Evolutionary conservation across 2,888 invertebrate species (phyloP).

Genomic region (Lacanobia oleracea): DNA sequence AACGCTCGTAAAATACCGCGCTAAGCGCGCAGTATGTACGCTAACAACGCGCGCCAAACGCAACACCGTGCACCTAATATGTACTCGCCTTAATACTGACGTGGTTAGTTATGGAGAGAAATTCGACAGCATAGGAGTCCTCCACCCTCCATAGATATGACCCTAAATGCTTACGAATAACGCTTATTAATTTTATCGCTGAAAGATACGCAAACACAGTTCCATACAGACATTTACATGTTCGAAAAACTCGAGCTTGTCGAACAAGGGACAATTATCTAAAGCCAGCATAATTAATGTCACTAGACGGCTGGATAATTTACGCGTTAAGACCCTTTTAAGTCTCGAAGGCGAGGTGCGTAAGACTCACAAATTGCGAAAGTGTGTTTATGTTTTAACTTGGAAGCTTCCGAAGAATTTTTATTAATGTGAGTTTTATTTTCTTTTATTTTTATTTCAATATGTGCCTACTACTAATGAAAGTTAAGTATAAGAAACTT

Average conservation of each 20-base stretch:
- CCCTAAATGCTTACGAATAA: constrained; percentile 11
- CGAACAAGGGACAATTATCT: constrained; percentile 37
- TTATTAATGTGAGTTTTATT: constrained; percentile 44
- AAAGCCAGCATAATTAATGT: constrained; percentile 36
- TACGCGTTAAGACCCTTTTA: constrained; percentile 3
- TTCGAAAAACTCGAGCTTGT: constrained; percentile 38
- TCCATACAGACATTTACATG: constrained; percentile 30
- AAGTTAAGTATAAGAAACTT: too few relatives aligned
- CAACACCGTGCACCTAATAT: too few relatives aligned
- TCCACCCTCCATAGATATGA: neutral
- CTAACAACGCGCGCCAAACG: too few relatives aligned
- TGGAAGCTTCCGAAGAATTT: constrained; percentile 17
- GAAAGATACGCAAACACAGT: constrained; percentile 26
- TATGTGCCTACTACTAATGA: too few relatives aligned
- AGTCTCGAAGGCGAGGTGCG: constrained; percentile 3
- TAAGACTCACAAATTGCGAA: neutral
- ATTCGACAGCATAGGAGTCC: neutral
- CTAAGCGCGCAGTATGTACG: too few relatives aligned
- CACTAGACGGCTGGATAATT: neutral
- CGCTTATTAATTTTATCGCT: constrained; percentile 35
- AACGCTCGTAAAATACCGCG: too few relatives aligned
- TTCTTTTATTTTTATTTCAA: neutral
- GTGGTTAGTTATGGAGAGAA: neutral
- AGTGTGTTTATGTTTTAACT: constrained; percentile 5
- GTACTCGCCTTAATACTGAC: too few relatives aligned